Percentiles rank a stretch among this genome's conserved stretches.
These are phyloP conservation scores for Centroberyx gerrardi DNA, from an alignment of 2,797 vertebrate species.

Conservation along the genomic window DNA sequence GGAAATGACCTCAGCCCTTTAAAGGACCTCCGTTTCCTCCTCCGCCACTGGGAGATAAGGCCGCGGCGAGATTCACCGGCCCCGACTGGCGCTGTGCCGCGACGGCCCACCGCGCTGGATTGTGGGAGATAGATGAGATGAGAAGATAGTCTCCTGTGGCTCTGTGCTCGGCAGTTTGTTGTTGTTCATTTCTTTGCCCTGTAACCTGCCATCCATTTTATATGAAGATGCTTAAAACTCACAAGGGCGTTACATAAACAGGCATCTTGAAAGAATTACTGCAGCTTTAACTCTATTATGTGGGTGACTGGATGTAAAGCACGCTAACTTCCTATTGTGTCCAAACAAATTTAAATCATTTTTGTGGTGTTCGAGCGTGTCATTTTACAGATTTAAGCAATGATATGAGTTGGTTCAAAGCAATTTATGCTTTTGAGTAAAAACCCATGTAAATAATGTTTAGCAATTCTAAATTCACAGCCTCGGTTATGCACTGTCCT, in stretches of 20 bases:
- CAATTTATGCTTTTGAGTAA: not conserved
- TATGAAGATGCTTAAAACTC: slow-evolving; percentile 59
- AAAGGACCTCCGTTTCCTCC: slow-evolving; percentile 90
- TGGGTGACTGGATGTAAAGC: slow-evolving; percentile 58
- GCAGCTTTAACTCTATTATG: slow-evolving; percentile 47
- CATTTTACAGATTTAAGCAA: slow-evolving; percentile 22
- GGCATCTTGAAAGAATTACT: slow-evolving; percentile 63
- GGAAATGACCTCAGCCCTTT: slow-evolving; percentile 91
- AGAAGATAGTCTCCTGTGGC: slow-evolving; percentile 68
- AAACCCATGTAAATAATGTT: not conserved
- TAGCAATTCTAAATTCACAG: slow-evolving; percentile 12
- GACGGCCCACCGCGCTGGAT: slow-evolving; percentile 82
- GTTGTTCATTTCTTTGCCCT: slow-evolving; percentile 59
- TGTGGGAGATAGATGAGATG: slow-evolving; percentile 85
- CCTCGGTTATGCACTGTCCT: not conserved
- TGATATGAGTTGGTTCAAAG: slow-evolving; percentile 14
- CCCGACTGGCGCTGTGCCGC: slow-evolving; percentile 63
- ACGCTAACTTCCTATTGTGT: slow-evolving; percentile 37
- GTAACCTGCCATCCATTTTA: slow-evolving; percentile 65
- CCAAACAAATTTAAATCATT: slow-evolving; percentile 25
- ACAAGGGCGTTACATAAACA: slow-evolving; percentile 64
- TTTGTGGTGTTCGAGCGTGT: slow-evolving; percentile 35
- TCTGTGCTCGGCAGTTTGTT: slow-evolving; percentile 57
- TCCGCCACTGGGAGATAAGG: slow-evolving; percentile 84
- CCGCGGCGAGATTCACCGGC: slow-evolving; percentile 79